phyloP scores from a whole-genome alignment of 2,113 vertebrate species.

The Sardina pilchardus region DNA sequence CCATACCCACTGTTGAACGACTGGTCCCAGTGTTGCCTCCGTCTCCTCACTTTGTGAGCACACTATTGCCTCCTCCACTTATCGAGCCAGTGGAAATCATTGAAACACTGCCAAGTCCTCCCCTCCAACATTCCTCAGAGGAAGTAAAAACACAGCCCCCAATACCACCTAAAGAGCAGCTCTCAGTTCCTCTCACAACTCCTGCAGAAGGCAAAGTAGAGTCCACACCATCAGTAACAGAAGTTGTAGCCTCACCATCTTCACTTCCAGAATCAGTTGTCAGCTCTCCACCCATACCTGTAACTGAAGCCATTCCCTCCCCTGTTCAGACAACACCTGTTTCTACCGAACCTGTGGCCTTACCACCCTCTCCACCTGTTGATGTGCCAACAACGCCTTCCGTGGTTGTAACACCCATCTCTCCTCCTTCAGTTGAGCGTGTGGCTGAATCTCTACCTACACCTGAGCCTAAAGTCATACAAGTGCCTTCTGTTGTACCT shows the following conservation, averaged over 20 bases:
- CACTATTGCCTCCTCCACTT: conserved; percentile 25
- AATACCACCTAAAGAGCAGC: background rate
- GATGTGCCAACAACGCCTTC: background rate
- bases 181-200: background rate
- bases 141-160: conserved; percentile 18
- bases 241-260: background rate
- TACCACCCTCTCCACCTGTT: background rate
- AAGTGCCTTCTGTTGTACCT: conserved; percentile 5
- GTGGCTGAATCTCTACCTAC: background rate
- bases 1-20: background rate
- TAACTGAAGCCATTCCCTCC: background rate
- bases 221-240: background rate
- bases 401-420: background rate
- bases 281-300: background rate
- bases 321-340: background rate
- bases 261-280: background rate
- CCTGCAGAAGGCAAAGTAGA: conserved; percentile 1
- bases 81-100: conserved; percentile 30
- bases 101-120: conserved; percentile 26
- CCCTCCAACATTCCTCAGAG: conserved; percentile 23
- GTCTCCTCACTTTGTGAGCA: conserved; percentile 29
- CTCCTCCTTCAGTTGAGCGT: background rate
- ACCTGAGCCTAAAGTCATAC: background rate
- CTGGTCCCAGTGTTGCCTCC: background rate
- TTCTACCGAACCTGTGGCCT: conserved; percentile 13